Base-by-base conservation (phyloP, 1,140 invertebrate genomes). In the Hyposmocoma kahamanoa region DNA sequence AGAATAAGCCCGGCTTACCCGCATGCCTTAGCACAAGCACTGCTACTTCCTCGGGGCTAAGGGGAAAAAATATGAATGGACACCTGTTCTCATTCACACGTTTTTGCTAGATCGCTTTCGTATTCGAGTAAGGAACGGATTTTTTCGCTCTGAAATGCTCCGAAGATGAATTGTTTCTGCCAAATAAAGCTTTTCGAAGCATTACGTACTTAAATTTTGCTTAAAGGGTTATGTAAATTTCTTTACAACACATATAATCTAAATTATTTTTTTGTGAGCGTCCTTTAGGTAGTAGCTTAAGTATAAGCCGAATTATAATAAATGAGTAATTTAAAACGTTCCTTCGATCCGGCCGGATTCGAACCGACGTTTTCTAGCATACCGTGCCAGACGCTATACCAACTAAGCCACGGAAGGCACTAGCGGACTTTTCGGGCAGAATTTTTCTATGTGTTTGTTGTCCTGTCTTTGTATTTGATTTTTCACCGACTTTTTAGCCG, bases 1-100 rank as follows among this genome's bases (percentile, higher is more conserved):
- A 17, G 32, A 36, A 36, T 36, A 15, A 36, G 15, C 15, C n/a
- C 6, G 11, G 32, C 10, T 36, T 36, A 36, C 18, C 32, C 18
- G 13, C 10, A 17, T 17, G 32, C 10, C 18, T 36, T n/a, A 36
- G 18, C 32, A 17, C 32, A 36, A 36, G 32, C n/a, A 17, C n/a
- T 1, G 13, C 15, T 36, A 15, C 32, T n/a, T n/a, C 32, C 32
- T 2, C 13, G 11, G 18, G 26, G 19, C 18, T n/a, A 24, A 43
- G 43, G 24, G 43, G 24, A 48, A 53, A 53, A 50, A 50, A 50
- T 39, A 59, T 53, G 51, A 34, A 50, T 45, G n/a, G 26, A 49
- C 73, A 77, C 59, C 71, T 77, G 73, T 47, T 44, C 61, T 44
- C 49, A 47, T 72, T 77, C 73, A 54, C 71, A 77, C 69, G 71